Evolutionary conservation across 2,797 vertebrate genomes (phyloP), one percentile per base, ranked within the genome.

Genomic region (Myiotriccus ornatus): DNA sequence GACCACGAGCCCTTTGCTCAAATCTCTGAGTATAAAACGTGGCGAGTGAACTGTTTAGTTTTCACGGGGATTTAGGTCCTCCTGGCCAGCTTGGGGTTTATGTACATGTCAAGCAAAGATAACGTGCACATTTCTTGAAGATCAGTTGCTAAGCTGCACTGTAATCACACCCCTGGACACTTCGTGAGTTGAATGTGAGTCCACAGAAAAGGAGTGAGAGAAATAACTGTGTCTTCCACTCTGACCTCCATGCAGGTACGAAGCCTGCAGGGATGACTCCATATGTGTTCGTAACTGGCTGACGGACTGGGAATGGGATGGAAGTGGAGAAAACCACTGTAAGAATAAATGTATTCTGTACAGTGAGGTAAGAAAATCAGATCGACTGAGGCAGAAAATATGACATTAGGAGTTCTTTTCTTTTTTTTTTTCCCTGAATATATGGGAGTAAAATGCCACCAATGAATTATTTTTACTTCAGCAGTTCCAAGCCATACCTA

Each of bases 251-350:
- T 77, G 65, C 90, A 98, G 98, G 98, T 98, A 97, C 50, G 95
- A 97, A 89, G 98, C 97, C 59, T 98, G 98, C 93, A 97, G 89
- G 71, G 92, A 96, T 57, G 98, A 98, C 76, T 87, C 90, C 74
- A 92, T 30, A 37, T 98, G 98, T 91, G 94, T 87, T 46, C 87
- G 0, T 67, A 98, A 98, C 95, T 97, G 97, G 97, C 68, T 98
- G 84, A 95, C 35, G 0, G 98, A 98, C 90, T 98, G 97, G 97
- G 74, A 94, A 57, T 67, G 91, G 91, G 94, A 98, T 90, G 56
- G 90, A 69, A 92, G 53, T 49, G 95, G 96, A 95, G 80, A 91
- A 78, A 98, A 98, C 86, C 89, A n/a, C 46, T 98, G 98, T 87
- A 94, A 91, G 90, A 73, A 87, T 37, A 84, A 96, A 73, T 98